Evolutionary conservation across 2,797 vertebrate species (phyloP).

Genomic region (Anguilla pacifica): DNA sequence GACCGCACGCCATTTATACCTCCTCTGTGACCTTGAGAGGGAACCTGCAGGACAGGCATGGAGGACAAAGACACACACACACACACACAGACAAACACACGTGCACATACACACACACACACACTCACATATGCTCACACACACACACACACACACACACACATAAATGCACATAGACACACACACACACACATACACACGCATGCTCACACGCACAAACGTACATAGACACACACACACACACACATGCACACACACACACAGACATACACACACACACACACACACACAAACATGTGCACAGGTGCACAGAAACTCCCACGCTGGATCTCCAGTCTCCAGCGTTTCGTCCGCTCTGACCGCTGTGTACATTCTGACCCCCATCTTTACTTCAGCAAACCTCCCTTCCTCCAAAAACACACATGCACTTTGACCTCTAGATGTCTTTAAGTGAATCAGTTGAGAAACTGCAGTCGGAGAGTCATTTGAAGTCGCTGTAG

Average conservation of each 20-base stretch:
- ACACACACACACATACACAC: neutral
- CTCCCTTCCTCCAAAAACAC: neutral
- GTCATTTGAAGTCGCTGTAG: no score
- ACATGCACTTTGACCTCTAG: neutral
- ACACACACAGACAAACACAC: no score
- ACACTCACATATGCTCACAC: no score
- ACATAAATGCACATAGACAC: no score
- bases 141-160: no score
- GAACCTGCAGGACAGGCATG: neutral
- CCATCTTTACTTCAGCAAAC: neutral
- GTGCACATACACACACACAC: constrained; percentile 20
- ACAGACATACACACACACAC: neutral
- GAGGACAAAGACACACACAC: constrained; percentile 16
- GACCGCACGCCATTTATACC: constrained; percentile 49
- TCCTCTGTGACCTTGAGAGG: constrained; percentile 29
- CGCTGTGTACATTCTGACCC: neutral
- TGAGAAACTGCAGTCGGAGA: neutral
- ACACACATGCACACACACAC: neutral
- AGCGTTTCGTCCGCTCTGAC: neutral
- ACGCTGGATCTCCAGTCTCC: constrained; percentile 26
- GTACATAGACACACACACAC: no score
- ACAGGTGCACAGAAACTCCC: constrained; percentile 49
- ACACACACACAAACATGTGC: neutral
- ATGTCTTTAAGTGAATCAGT: neutral
- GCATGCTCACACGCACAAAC: no score